Evolutionary conservation across 2,797 vertebrate species (phyloP), one percentile per base, ranked within the genome.

Genomic region (Enteromius unitaeniatus): DNA sequence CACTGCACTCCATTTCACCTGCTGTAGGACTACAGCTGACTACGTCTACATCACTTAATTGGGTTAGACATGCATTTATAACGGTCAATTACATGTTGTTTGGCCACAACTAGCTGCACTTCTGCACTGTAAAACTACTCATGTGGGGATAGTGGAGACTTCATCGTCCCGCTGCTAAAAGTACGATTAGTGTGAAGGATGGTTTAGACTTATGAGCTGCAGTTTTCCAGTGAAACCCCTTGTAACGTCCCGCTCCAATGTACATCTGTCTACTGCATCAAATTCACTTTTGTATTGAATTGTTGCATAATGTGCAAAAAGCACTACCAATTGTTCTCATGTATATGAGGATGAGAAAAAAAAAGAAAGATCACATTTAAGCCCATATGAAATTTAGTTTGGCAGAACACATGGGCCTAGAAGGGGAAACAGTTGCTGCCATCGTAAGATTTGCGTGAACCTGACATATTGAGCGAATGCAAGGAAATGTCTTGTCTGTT

Each of bases 1-100:
- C 40, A 21, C 17, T 82, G 74, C 72, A 77, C 81, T 77, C 8
- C 1, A 45, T 68, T 83, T 83, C 49, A 77, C 72, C 81, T 58
- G 34, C 45, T 60, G 53, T 60, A 72, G 53, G 23, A 72, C 53
- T 47, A 72, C 68, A 72, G 68, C 19, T 55, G 49, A 47, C 34
- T 2, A 11, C 45, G 31, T 31, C 47, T 49, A 51, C 4, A 17
- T 68, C 60, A 17, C 34, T 53, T 53, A 23, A 31, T 53, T 11
- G 19, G 7, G 17, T 70, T 47, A 55, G 14, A 68, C n/a, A 7
- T 69, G 45, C 9, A 82, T 49, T 21, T 51, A 74, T 14, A 19
- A 40, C 21, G 0, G 40, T 23, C 26, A 72, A 19, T 62, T 60
- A 62, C 40, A 34, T 34, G 37, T 31, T 34, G 53, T 34, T 47